Base-by-base conservation (phyloP, 1,140 invertebrate species). In the Bombus terrestris region DNA sequence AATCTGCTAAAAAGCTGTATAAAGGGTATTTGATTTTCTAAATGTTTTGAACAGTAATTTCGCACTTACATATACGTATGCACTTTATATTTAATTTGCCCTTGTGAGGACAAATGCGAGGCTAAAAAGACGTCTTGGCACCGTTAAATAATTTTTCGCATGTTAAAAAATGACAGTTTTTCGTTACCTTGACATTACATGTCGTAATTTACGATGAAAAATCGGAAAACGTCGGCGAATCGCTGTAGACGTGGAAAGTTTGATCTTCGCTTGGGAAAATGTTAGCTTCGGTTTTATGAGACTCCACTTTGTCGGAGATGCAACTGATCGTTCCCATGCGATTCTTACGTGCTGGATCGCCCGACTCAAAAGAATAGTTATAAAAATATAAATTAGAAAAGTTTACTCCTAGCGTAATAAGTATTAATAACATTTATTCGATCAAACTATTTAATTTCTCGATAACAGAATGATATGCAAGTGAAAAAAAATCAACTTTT, bases 161-260 rank as follows among this genome's bases (percentile, higher is more conserved):
- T 66, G 32, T 66, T 66, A 25, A 66, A 64, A 62, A 72, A 39
- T 13, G 13, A 53, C 43, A 80, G n/a, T 25, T 72, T 72, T 35
- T 74, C 13, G 64, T 43, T 57, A 43, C 64, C 57, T 73, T 37
- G 35, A 35, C 69, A 39, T 35, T 43, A n/a, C 22, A 6, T 35
- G 13, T 78, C 68, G 59, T 39, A 32, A 53, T 86, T 87, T 91
- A 91, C 25, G 92, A 92, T 28, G 91, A 91, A 62, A 91, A 88
- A 35, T 92, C 89, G 64, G 92, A 91, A 80, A 88, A 92, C 1
- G 91, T 91, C 64, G 89, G 86, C 6, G 92, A 91, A 28, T 90
- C 87, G 80, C 88, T 91, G 66, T 91, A 91, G 66, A 90, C 80
- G 41, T 85, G 64, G 57, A 87, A 80, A 43, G 86, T 85, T 47